Base-by-base conservation (phyloP, 92 coral and sea anemone genomes). In the Micromussa lordhowensis region DNA sequence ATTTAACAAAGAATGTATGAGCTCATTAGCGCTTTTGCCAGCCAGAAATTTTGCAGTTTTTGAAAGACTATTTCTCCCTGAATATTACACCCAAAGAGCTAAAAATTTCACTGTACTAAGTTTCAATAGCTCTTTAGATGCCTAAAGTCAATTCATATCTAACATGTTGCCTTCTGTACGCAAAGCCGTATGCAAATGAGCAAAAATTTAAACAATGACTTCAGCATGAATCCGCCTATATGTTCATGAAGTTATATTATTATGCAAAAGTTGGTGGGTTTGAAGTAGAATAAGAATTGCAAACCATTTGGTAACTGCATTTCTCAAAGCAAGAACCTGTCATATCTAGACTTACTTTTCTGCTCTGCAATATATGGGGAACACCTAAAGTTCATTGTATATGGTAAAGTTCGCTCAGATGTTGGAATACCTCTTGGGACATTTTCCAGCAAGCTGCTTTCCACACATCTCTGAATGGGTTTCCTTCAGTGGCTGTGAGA, bases 391-490 rank as follows among this genome's bases (percentile, higher is more conserved):
- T 55, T 55, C 22, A 55, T 55, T 44, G 12, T 44, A 44, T 44
- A 44, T 44, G 13, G 12, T 44, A 44, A 44, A 44, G 51, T 44
- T 44, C 5, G 66, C n/a, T n/a, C 29, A 26, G 4, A 66, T 66
- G 34, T 66, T 10, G 34, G 71, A 66, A 66, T 78, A 96, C 99
- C 95, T 93, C 93, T 76, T 92, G 81, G 3, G 98, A 91, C 96
- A 97, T 90, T 69, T 92, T 84, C 99, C 99, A 97, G 78, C 97
- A 95, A 14, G 89, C 89, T 48, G 92, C 90, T 89, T 97, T 97
- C 99, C 99, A 97, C 48, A 97, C 92, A 85, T 96, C 98, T 74
- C 99, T 92, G 81, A 85, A 91, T 28, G 94, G 93, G 78, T 97
- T 97, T 16, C 99, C 99, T 75, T 96, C 98, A 14, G 93, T 91